Percentiles rank a stretch among this genome's conserved stretches.
Evolutionary conservation across 2,888 invertebrate species (phyloP).

Genomic region (Napeogenes inachia): DNA sequence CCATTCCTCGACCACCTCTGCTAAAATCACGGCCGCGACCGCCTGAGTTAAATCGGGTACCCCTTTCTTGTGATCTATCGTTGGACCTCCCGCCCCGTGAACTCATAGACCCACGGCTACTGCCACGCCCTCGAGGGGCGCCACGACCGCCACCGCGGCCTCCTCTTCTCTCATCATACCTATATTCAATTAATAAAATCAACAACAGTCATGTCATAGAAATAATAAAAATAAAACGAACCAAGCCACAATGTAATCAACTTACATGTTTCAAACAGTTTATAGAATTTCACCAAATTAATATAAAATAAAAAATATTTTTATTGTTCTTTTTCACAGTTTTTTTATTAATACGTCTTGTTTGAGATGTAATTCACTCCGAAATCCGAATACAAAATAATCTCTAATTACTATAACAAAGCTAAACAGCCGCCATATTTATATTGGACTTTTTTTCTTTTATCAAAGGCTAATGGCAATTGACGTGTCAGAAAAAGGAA

Average conservation of each 20-base stretch:
- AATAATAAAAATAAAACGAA: slow-evolving; percentile 18
- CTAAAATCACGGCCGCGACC: slow-evolving; percentile 45
- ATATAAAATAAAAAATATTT: neutral
- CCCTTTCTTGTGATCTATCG: slow-evolving; percentile 68
- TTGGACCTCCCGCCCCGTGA: slow-evolving; percentile 56
- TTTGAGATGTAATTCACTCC: neutral
- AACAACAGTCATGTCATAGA: slow-evolving; percentile 16
- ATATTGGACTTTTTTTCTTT: neutral
- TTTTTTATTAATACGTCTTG: neutral
- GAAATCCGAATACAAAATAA: neutral
- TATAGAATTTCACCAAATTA: neutral
- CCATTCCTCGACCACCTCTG: slow-evolving; percentile 51
- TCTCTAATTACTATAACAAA: neutral
- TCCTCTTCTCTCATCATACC: slow-evolving; percentile 76
- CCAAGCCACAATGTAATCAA: slow-evolving; percentile 28
- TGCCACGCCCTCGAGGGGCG: slow-evolving; percentile 45
- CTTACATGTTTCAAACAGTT: slow-evolving; percentile 46
- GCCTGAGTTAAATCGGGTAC: slow-evolving; percentile 54
- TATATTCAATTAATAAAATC: slow-evolving; percentile 34
- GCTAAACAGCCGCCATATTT: slow-evolving; percentile 6
- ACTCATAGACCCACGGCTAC: slow-evolving; percentile 27
- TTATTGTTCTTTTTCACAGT: neutral
- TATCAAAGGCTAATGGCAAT: neutral
- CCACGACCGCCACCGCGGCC: slow-evolving; percentile 59
- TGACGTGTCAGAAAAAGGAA: neutral